These are phyloP conservation scores for Drosophila suboccidentalis DNA, from an alignment of 2,888 invertebrate species.

Conservation along the genomic window DNA sequence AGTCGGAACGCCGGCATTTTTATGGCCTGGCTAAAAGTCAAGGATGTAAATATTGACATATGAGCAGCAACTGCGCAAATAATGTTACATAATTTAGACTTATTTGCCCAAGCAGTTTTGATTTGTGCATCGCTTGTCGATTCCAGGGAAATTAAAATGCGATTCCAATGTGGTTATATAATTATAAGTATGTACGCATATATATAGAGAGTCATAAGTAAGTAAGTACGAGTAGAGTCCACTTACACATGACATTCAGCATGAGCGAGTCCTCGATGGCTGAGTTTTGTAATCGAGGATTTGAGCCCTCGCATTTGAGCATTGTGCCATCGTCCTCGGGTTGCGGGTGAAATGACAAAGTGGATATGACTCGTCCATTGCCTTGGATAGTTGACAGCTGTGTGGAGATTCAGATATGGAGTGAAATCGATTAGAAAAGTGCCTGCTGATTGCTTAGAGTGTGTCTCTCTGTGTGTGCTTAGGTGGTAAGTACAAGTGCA, in stretches of 20 bases:
- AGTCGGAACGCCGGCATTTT: constrained; percentile 37
- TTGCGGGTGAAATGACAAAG: constrained; percentile 91
- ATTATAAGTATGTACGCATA: neutral
- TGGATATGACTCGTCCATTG: constrained; percentile 91
- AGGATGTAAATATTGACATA: constrained; percentile 69
- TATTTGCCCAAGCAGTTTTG: constrained; percentile 66
- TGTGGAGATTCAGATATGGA: constrained; percentile 40
- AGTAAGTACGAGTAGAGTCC: constrained; percentile 40
- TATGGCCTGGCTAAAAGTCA: constrained; percentile 60
- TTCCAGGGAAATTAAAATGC: constrained; percentile 70
- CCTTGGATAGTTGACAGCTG: constrained; percentile 89
- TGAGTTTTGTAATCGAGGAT: constrained; percentile 91
- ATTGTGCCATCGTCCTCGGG: constrained; percentile 94
- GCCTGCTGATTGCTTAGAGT: constrained; percentile 36
- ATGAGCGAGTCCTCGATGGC: constrained; percentile 93
- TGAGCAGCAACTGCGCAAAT: constrained; percentile 65
- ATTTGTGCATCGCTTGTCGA: constrained; percentile 59
- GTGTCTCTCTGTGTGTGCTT: neutral
- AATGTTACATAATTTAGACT: constrained; percentile 74
- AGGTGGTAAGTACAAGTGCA: constrained; percentile 50
- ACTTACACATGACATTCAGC: constrained; percentile 96
- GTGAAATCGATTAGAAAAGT: constrained; percentile 81
- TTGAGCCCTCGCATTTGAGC: constrained; percentile 94
- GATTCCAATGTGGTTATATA: constrained; percentile 7
- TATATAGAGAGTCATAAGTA: neutral